phyloP scores from a whole-genome alignment of 2,113 vertebrate species.

The Oenanthe oenanthe region DNA sequence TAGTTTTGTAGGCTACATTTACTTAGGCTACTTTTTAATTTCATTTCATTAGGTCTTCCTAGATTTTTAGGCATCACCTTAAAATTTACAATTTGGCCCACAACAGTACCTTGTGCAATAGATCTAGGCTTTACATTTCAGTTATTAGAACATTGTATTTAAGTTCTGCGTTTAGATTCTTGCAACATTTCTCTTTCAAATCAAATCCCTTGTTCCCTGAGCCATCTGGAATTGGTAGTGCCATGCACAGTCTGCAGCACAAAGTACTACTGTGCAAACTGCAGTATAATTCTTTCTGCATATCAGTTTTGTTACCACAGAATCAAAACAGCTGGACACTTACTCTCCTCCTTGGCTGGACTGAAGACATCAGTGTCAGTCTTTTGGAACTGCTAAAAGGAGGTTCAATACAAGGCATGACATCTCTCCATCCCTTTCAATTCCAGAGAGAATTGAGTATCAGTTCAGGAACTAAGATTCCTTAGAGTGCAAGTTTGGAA shows the following conservation, averaged over 20 bases:
- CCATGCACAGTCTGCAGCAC: neutral
- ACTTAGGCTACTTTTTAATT: neutral
- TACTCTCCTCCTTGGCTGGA: neutral
- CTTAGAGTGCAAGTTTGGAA: neutral
- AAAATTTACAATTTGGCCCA: neutral
- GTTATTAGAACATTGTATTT: neutral
- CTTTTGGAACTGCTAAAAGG: neutral
- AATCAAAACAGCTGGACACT: neutral
- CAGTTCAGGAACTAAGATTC: neutral
- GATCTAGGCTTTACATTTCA: neutral
- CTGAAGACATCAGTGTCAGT: neutral
- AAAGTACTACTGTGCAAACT: neutral
- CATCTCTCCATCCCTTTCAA: neutral
- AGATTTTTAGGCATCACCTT: neutral
- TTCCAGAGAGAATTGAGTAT: neutral
- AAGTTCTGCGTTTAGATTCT: neutral
- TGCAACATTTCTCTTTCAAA: neutral
- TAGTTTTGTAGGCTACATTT: neutral
- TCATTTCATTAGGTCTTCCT: neutral
- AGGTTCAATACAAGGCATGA: neutral
- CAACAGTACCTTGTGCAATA: neutral
- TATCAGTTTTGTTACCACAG: neutral
- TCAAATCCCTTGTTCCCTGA: slow-evolving; percentile 16
- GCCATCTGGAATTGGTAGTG: slow-evolving; percentile 37
- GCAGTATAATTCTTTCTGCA: neutral